These are phyloP conservation scores for Plecotus auritus DNA, from an alignment of 2,113 vertebrate genomes.

Conservation along the genomic window DNA sequence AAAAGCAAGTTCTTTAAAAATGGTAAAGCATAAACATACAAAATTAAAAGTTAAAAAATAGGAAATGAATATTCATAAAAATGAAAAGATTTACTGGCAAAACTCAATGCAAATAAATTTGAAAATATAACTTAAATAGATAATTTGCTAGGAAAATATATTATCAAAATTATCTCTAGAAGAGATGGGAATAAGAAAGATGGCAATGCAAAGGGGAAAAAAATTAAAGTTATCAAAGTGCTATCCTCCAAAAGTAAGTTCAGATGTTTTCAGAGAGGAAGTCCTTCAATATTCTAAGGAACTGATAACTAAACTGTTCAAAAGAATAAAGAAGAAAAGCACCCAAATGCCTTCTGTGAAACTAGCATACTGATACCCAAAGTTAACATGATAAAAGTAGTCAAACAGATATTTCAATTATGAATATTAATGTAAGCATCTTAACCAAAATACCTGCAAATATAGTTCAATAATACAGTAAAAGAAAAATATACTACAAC, in stretches of 20 bases:
- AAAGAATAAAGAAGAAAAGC: background rate
- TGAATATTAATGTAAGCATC: background rate
- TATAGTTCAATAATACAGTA: background rate
- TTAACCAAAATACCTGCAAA: background rate
- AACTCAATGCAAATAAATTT: background rate
- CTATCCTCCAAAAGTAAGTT: background rate
- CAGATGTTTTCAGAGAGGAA: background rate
- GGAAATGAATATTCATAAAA: background rate
- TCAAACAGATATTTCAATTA: background rate
- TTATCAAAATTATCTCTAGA: background rate
- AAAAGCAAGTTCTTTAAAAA: background rate
- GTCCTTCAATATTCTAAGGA: background rate
- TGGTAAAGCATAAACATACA: background rate
- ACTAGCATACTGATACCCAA: background rate
- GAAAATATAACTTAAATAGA: background rate
- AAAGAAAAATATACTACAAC: background rate
- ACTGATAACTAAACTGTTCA: background rate
- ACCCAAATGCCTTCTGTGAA: background rate
- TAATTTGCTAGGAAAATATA: background rate
- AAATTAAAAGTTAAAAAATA: background rate
- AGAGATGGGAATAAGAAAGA: background rate
- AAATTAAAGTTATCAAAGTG: background rate
- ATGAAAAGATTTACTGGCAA: background rate
- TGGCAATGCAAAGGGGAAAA: background rate
- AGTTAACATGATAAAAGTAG: background rate